phyloP scores from a whole-genome alignment of 37 sponge, comb jelly and placozoan species.

The Chondrilla cf. caribensis region DNA sequence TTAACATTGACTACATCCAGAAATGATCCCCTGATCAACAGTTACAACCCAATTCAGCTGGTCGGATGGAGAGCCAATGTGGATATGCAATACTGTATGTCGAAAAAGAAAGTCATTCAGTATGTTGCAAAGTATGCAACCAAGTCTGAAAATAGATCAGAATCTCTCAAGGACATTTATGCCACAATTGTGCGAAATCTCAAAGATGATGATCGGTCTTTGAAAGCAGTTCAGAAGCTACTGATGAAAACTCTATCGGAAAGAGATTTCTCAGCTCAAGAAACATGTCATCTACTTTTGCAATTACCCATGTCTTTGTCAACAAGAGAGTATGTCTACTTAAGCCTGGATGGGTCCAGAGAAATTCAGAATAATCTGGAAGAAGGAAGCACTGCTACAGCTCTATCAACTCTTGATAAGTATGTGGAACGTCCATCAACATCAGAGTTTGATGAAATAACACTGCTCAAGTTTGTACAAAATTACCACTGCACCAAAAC shows the following conservation, averaged over 20 bases:
- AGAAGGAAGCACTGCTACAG: constrained; percentile 4
- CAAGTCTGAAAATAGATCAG: constrained; percentile 33
- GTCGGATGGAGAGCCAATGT: constrained; percentile 57
- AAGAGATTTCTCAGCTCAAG: constrained; percentile 44
- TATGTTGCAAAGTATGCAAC: constrained; percentile 43
- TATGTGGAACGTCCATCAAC: constrained; percentile 6
- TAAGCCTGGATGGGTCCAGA: constrained; percentile 43
- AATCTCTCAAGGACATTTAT: constrained; percentile 34
- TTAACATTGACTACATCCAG: constrained; percentile 27
- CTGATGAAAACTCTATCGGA: constrained; percentile 33
- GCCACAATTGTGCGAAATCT: constrained; percentile 20
- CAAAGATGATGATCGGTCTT: not conserved
- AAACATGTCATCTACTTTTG: constrained; percentile 48
- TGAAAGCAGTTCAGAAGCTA: constrained; percentile 32
- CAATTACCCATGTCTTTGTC: constrained; percentile 34
- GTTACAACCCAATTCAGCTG: constrained; percentile 50
- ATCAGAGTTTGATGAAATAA: constrained; percentile 27
- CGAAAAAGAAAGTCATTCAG: constrained; percentile 20
- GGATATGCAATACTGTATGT: constrained; percentile 59
- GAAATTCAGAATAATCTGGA: not conserved
- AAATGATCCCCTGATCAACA: constrained; percentile 41
- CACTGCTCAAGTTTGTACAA: constrained; percentile 20
- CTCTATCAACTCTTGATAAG: constrained; percentile 15
- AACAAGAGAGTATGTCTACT: constrained; percentile 22
- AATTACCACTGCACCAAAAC: constrained; percentile 20